Evolutionary conservation across 2,797 vertebrate species (phyloP), one percentile per base, ranked within the genome.

Genomic region (Thripadectes ignobilis): DNA sequence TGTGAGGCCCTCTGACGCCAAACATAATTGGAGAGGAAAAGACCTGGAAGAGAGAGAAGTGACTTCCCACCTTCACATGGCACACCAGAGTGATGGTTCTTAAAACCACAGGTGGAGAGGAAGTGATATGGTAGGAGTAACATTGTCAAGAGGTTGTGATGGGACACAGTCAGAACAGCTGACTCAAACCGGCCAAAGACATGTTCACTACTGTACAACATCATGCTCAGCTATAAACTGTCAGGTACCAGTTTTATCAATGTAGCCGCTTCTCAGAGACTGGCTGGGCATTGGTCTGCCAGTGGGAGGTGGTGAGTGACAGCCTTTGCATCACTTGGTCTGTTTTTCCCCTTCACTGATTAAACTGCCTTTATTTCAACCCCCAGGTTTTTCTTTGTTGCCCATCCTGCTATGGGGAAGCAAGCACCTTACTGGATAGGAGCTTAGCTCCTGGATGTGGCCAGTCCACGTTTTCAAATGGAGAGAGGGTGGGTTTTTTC

Each of bases 51-150:
- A 46, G 10, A 7, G 6, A n/a, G 23, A 49, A 48, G 26, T 12
- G 19, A 46, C 14, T 20, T 18, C 21, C 45, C 21, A 7, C 18
- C 12, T 58, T 34, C 23, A 5, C 12, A 14, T 10, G 21, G 51
- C 45, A 34, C 38, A 32, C 38, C 14, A 39, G 24, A 52, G 12
- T 5, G 34, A 32, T 8, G 10, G 24, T 27, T 59, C 45, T 52
- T 34, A 66, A 58, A 77, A 27, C 10, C 52, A 72, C 26, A 58
- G 45, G 14, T 39, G 34, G 34, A 34, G 7, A 26, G 24, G 24
- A 58, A 89, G 32, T 0, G 0, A 19, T 26, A 15, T 6, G 10
- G 7, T 22, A 41, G 26, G 21, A 39, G 7, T 32, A 16, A 16
- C 10, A 34, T 14, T 29, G 7, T 7, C 65, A 69, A 58, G 43